phyloP scores from a whole-genome alignment of 2,888 invertebrate species.

The Notodonta dromedarius region DNA sequence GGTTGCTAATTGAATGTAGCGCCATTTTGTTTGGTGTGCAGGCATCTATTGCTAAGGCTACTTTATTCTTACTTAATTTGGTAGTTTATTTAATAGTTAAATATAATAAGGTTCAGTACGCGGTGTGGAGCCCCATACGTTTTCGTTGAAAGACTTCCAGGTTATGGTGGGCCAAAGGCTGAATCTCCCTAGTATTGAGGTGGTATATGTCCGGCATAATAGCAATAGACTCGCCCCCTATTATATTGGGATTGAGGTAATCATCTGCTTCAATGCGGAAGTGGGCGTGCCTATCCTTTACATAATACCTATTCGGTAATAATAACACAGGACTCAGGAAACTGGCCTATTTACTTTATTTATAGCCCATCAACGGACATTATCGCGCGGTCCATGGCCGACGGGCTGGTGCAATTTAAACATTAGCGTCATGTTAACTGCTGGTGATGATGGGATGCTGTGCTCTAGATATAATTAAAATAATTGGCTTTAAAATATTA shows the following conservation, averaged over 20 bases:
- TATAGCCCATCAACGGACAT: constrained; percentile 46
- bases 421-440: neutral
- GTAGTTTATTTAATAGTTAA: too few relatives aligned
- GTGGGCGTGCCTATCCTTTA: neutral
- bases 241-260: neutral
- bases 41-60: neutral
- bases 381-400: neutral
- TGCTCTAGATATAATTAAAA: neutral
- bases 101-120: too few relatives aligned
- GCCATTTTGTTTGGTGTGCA: neutral
- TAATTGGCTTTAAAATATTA: neutral
- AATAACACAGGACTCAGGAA: constrained; percentile 37
- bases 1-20: constrained; percentile 30
- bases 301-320: neutral
- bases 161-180: too few relatives aligned
- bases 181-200: too few relatives aligned
- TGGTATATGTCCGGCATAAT: too few relatives aligned
- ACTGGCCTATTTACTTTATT: constrained; percentile 64
- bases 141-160: too few relatives aligned
- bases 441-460: neutral
- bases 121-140: too few relatives aligned
- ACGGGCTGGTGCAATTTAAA: constrained; percentile 41
- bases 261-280: neutral
- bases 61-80: too few relatives aligned
- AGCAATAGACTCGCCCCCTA: too few relatives aligned